Evolutionary conservation across 30 jellyfish, hydroid and myxozoan genomes (phyloP), one percentile per base, ranked within the genome.

Genomic region (Pelagia noctiluca): DNA sequence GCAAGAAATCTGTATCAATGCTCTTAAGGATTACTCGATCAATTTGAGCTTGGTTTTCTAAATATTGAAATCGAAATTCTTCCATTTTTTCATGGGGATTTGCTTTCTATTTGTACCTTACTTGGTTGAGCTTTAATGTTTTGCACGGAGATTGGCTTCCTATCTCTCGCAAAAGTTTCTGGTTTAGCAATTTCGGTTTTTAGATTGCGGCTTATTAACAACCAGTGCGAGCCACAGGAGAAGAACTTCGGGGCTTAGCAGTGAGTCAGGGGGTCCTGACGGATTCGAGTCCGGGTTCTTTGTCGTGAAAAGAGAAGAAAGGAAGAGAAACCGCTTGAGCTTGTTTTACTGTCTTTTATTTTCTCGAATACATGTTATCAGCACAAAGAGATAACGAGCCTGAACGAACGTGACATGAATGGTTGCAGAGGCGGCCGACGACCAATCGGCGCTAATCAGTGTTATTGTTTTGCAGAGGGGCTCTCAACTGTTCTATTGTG

Each of bases 361-460:
- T 82, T 82, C 92, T 82, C 92, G 31, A 82, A 37, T 82, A 82
- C 78, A 75, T 82, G 92, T 83, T 71, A 82, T 36, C 82, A 23
- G 79, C 62, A 66, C 86, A 70, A 82, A 67, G 75, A 82, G 61
- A 69, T 69, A 82, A 70, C 70, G 54, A 82, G 70, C 70, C 35
- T 37, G 86, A 82, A 70, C 70, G 54, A 82, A 82, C 70, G 53
- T 37, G 86, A 62, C 80, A 38, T 82, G 92, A 82, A 82, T 82
- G 69, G 92, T 36, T 69, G 80, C 69, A 82, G 92, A 82, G 69
- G 85, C 71, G 79, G 85, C 92, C 92, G 92, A 68, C 92, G 70
- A 47, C 92, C 92, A 82, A 82, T 82, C 92, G 70, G 80, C 80
- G 81, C 28, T 63, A 76, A 82, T 70, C 62, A 29, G 16, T 22